A percentile compares a stretch with the other conserved stretches of the same genome.
Evolutionary conservation across 2,113 vertebrate genomes (phyloP).

Genomic region (Aleadryas rufinucha): DNA sequence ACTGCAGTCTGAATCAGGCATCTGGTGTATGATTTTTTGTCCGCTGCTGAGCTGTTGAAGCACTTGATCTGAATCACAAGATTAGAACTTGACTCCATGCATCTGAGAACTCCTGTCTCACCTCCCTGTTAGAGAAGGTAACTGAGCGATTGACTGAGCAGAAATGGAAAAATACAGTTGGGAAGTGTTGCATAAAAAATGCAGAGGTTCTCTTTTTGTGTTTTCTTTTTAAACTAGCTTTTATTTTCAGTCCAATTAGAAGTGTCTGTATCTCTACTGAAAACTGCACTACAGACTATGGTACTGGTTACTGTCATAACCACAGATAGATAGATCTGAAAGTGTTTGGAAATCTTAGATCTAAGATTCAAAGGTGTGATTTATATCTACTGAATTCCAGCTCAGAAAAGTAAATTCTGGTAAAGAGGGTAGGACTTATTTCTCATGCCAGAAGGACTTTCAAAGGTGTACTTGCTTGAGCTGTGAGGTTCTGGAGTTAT

Average conservation of each 20-base stretch:
- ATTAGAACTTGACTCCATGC: background rate
- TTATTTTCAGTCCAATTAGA: background rate
- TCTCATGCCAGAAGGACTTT: background rate
- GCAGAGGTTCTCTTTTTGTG: background rate
- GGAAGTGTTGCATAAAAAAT: background rate
- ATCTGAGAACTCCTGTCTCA: background rate
- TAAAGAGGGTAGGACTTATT: background rate
- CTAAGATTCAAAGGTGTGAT: background rate
- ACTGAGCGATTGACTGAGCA: background rate
- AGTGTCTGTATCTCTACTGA: background rate
- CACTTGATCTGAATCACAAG: background rate
- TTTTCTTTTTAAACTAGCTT: background rate
- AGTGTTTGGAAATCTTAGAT: background rate
- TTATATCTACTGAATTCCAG: background rate
- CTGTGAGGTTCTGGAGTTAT: background rate
- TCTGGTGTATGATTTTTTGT: background rate
- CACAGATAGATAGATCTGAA: background rate
- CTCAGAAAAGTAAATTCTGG: background rate
- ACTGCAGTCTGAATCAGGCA: background rate
- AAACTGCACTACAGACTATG: background rate
- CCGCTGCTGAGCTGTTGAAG: background rate
- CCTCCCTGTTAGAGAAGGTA: background rate
- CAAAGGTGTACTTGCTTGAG: background rate
- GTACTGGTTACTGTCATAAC: background rate
- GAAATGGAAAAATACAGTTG: background rate